Percentiles rank a stretch among this genome's conserved stretches.
Evolutionary conservation across 2,113 vertebrate species (phyloP).

Genomic region (Syrmaticus mikado): DNA sequence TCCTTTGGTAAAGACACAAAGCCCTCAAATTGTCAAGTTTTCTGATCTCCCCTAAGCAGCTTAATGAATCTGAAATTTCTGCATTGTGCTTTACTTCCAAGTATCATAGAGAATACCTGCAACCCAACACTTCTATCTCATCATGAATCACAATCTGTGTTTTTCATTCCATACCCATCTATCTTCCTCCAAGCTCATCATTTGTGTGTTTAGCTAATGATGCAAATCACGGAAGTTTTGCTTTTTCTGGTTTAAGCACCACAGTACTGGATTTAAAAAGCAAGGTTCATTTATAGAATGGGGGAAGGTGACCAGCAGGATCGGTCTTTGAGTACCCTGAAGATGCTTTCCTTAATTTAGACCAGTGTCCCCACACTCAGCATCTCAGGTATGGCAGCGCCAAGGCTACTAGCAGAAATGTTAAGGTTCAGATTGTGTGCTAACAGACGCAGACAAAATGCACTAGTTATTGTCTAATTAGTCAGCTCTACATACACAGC

Average conservation of each 20-base stretch:
- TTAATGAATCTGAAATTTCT: background rate
- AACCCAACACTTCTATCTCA: background rate
- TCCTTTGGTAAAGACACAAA: fast-evolving
- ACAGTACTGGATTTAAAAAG: background rate
- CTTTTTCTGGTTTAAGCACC: background rate
- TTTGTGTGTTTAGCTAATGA: background rate
- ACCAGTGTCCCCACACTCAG: conserved; percentile 25
- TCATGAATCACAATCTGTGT: background rate
- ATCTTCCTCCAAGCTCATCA: background rate
- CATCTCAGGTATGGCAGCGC: conserved; percentile 41
- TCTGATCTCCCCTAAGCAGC: background rate
- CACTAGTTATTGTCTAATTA: conserved; percentile 70
- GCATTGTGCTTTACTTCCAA: background rate
- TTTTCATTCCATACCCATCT: background rate
- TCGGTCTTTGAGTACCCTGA: conserved; percentile 4
- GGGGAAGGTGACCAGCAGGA: background rate
- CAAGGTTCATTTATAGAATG: background rate
- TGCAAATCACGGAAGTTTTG: background rate
- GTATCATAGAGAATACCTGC: background rate
- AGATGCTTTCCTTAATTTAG: conserved; percentile 47
- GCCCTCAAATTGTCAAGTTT: background rate
- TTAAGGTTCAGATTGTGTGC: conserved; percentile 32
- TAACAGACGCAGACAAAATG: conserved; percentile 61
- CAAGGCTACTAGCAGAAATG: background rate
- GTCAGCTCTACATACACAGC: conserved; percentile 39